Evolutionary conservation across 2,888 invertebrate genomes (phyloP), one percentile per base, ranked within the genome.

Genomic region (Bruchidius siliquastri): DNA sequence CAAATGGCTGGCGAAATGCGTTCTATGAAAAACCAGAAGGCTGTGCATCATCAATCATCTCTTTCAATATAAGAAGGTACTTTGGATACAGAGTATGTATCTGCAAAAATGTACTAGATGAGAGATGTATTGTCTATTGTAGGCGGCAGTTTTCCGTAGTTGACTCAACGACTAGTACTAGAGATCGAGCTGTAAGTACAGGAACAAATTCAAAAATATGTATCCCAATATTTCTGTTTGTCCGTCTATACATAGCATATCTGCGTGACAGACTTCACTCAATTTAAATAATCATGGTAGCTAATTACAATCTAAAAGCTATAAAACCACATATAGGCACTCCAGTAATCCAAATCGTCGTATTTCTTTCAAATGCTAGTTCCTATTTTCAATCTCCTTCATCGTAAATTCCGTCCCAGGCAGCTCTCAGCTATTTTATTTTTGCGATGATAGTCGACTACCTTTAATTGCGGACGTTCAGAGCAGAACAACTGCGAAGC

Each of bases 381-480:
- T 69, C 22, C 71, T 72, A 32, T 75, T 73, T 73, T 74, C 72
- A 72, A 76, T 73, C 71, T 72, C 72, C 73, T 71, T 66, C 71
- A 66, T 22, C 72, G 71, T 73, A 72, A 74, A 76, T 76, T 72
- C 70, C 70, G 49, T 66, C 21, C 49, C 71, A 49, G 49, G 49
- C 49, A 49, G 49, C 49, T 49, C 49, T 49, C 68, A 71, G 26
- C 72, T 66, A 73, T 73, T 71, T 70, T 68, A 73, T 73, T 76
- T 76, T 74, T 73, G 69, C 73, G 69, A 72, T 71, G 71, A 72
- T 21, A 10, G 71, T 72, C 73, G 71, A 74, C 74, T 70, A 73
- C 69, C 74, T 73, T 74, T 76, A 76, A 76, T 74, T 75, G 75
- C 75, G 74, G 74, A 75, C 73, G 76, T 75, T 76, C 71, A 32